Base-by-base conservation (phyloP, 2,797 vertebrate genomes). In the Ptychobarbus kaznakovi region DNA sequence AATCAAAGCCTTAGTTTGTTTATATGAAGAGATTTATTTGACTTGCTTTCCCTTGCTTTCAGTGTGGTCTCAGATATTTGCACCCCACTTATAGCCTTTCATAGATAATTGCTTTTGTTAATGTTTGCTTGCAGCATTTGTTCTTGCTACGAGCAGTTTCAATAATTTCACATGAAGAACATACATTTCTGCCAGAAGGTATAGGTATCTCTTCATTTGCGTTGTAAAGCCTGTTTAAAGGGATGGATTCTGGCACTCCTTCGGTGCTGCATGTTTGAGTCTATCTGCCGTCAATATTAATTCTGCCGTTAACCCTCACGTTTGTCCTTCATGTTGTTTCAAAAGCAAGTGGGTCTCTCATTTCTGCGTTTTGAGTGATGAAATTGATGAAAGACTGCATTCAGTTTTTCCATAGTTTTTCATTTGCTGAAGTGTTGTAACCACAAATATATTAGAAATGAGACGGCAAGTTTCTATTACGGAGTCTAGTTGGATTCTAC, bases 251-350 rank as follows among this genome's bases (percentile, higher is more conserved):
- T 46, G n/a, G 63, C 16, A 66, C 68, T 40, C 12, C 65, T 4
- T 70, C 13, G 6, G n/a, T 70, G 18, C 11, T 5, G 22, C 66
- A 63, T 66, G 73, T 65, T 88, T 68, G 9, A 42, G 46, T 78
- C 28, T 63, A 28, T 3, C 46, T 66, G 44, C 15, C 6, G 2
- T 73, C 28, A 15, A 13, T 74, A 42, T 38, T 20, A 86, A 75
- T 28, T 51, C 51, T 63, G 65, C 42, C 16, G 15, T 70, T 63
- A n/a, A 61, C 51, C 49, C 58, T 79, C 25, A 28, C 22, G 1
- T 81, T 69, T 84, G 72, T 83, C 65, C 66, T 51, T 42, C 58
- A 35, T 84, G 40, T 80, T 35, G 46, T 72, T 84, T 78, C 1
- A 56, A 46, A 78, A 11, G 46, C 5, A 8, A 68, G 63, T 69